phyloP scores from a whole-genome alignment of 2,113 vertebrate species.

The Ceyx margarethae region DNA sequence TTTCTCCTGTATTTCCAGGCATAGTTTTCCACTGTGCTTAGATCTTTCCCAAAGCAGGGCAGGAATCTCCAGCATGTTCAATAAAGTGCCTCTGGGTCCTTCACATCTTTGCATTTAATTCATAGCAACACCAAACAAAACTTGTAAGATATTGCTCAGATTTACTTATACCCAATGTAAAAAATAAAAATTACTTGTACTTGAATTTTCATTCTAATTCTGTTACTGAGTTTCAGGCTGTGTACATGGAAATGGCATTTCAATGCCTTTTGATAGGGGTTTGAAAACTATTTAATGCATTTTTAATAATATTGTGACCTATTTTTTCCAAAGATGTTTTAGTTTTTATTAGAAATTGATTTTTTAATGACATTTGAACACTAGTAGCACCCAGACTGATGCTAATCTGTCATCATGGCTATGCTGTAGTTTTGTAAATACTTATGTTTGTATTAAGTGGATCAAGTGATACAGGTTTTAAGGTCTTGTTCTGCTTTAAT shows the following conservation, averaged over 20 bases:
- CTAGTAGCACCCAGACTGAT: neutral
- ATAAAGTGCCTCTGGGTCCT: no score
- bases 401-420: neutral
- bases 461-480: neutral
- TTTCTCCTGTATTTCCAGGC: no score
- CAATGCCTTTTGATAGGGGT: neutral
- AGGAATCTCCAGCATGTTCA: no score
- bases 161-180: neutral
- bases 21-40: no score
- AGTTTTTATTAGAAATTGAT: neutral
- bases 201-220: neutral
- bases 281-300: neutral
- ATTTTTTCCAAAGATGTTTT: neutral
- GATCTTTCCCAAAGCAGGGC: no score
- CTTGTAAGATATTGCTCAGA: neutral
- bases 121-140: neutral
- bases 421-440: neutral
- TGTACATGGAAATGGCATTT: neutral
- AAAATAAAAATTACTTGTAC: neutral
- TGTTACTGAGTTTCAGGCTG: neutral
- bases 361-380: accelerated
- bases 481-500: neutral
- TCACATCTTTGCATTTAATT: neutral
- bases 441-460: neutral
- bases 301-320: neutral